A percentile compares a stretch with the other conserved stretches of the same genome.
Evolutionary conservation across 1,140 invertebrate species (phyloP).

Genomic region (Meloidogyne floridensis): DNA sequence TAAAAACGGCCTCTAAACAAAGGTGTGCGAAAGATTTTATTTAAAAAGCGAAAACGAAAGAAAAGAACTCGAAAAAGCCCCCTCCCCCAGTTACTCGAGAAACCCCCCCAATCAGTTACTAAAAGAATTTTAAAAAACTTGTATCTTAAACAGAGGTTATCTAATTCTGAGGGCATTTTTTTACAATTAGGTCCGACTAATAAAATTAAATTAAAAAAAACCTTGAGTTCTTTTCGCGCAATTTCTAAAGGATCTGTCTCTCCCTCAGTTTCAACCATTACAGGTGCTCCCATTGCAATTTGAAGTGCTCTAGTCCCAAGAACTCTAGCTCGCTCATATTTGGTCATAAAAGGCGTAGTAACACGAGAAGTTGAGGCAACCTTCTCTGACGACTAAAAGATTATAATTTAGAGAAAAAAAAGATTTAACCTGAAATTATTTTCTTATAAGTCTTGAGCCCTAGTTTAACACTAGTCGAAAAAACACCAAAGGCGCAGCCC

Average conservation of each 20-base stretch:
- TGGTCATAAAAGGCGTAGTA: slow-evolving; percentile 85
- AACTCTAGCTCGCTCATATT: slow-evolving; percentile 90
- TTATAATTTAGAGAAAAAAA: background rate
- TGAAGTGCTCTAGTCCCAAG: slow-evolving; percentile 93
- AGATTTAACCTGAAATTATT: slow-evolving; percentile 45
- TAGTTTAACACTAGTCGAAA: too few species aligned
- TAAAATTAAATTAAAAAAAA: slow-evolving; percentile 49
- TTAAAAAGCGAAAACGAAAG: too few species aligned
- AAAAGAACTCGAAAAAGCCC: too few species aligned
- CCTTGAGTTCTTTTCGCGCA: slow-evolving; percentile 97
- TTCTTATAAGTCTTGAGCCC: too few species aligned
- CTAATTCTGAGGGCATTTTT: too few species aligned
- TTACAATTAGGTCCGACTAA: background rate
- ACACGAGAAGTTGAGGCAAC: slow-evolving; percentile 66
- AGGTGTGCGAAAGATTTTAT: too few species aligned
- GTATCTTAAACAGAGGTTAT: too few species aligned
- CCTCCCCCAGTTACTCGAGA: too few species aligned
- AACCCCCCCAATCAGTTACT: too few species aligned
- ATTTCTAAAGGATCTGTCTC: slow-evolving; percentile 98
- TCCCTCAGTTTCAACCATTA: slow-evolving; percentile 98
- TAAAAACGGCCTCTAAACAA: too few species aligned
- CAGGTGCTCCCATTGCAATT: slow-evolving; percentile 99
- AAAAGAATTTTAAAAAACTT: too few species aligned
- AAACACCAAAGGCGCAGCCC: too few species aligned
- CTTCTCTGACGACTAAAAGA: slow-evolving; percentile 38